These are phyloP conservation scores for Geopemphigus sp. DNA, from an alignment of 1,140 invertebrate genomes.

Conservation along the genomic window DNA sequence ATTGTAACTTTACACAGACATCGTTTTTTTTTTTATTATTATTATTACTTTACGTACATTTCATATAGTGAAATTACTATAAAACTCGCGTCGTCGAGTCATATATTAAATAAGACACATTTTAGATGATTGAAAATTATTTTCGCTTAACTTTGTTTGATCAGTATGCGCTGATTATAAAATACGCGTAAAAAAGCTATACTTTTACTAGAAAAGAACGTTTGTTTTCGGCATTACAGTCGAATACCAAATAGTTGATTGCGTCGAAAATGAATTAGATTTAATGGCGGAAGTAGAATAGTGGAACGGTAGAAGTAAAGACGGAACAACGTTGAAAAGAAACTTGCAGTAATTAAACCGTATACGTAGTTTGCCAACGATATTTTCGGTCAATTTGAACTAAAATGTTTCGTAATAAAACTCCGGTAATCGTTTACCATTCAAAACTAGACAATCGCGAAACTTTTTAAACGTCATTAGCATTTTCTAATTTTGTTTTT, in stretches of 20 bases:
- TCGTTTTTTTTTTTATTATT: too few species aligned
- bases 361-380: background rate
- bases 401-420: background rate
- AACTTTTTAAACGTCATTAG: background rate
- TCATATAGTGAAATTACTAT: too few species aligned
- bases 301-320: background rate
- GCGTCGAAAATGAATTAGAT: background rate
- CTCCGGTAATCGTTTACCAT: background rate
- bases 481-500: background rate
- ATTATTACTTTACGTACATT: too few species aligned
- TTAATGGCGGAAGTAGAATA: background rate
- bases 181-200: background rate
- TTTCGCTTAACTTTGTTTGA: background rate
- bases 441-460: background rate
- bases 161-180: background rate
- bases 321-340: background rate
- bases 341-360: background rate
- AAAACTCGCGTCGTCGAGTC: too few species aligned
- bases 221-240: background rate
- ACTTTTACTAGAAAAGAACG: background rate
- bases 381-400: background rate
- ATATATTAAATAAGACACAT: too few species aligned
- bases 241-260: background rate
- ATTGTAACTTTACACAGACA: too few species aligned
- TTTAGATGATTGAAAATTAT: too few species aligned